A percentile compares a stretch with the other conserved stretches of the same genome.
These are phyloP conservation scores for Columba guinea DNA, from an alignment of 2,797 vertebrate species.

Conservation along the genomic window DNA sequence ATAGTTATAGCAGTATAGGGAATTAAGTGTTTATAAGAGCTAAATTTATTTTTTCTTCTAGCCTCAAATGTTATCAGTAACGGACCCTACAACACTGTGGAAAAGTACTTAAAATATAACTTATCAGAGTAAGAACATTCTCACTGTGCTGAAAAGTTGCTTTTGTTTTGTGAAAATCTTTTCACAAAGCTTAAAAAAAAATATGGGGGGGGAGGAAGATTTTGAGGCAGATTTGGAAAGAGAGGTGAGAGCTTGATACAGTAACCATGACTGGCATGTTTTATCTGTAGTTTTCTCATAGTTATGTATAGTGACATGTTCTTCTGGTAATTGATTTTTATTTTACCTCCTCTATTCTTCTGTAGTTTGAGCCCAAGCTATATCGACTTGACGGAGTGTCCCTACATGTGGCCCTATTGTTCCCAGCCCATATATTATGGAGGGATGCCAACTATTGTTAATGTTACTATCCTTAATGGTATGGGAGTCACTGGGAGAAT, in stretches of 20 bases:
- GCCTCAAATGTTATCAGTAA: not conserved
- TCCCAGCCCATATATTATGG: constrained; percentile 99
- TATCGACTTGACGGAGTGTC: constrained; percentile 95
- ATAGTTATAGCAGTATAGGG: not conserved
- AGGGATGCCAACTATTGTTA: constrained; percentile 97
- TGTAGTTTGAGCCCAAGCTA: constrained; percentile 96
- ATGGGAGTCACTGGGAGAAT: constrained; percentile 98
- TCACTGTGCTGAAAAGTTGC: not conserved
- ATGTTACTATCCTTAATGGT: constrained; percentile 96
- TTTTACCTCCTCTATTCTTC: not conserved
- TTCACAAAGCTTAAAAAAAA: not conserved
- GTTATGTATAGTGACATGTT: not conserved
- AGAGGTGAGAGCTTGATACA: not conserved
- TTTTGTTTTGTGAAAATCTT: not conserved
- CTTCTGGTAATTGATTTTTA: not conserved
- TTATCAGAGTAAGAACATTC: not conserved
- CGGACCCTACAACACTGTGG: not conserved
- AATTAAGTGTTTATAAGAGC: not conserved
- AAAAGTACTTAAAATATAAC: not conserved
- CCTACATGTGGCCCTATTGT: constrained; percentile 99
- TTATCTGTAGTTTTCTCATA: not conserved
- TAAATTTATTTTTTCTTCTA: not conserved
- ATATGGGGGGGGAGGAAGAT: fast-evolving
- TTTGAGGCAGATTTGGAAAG: not conserved
- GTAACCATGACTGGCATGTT: not conserved